Conservation (phyloP, 2,113 vertebrate genomes). For the Peromyscus leucopus region DNA sequence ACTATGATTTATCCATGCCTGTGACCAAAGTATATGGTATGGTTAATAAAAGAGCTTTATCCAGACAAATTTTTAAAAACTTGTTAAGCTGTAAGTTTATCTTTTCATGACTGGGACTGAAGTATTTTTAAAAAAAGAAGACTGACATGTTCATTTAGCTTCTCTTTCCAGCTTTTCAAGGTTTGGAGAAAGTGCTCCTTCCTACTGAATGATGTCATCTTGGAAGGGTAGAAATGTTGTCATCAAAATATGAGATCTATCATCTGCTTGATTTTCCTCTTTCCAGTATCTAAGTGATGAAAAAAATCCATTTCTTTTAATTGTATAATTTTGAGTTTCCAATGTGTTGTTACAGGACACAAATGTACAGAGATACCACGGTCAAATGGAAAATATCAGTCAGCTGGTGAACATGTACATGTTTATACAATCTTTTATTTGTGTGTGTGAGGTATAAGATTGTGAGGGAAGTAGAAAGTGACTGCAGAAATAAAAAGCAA, state of each 20-base stretch:
- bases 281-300: background rate
- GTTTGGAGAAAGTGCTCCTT: background rate
- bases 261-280: background rate
- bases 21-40: background rate
- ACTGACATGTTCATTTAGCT: too few species aligned
- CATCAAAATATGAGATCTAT: background rate
- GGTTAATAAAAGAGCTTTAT: background rate
- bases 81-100: background rate
- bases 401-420: background rate
- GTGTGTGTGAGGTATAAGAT: background rate
- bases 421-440: background rate
- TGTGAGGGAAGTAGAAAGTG: background rate
- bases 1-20: background rate
- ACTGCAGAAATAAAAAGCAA: background rate
- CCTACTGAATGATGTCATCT: too few species aligned
- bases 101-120: background rate
- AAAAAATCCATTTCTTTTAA: background rate
- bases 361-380: background rate
- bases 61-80: background rate
- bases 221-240: background rate
- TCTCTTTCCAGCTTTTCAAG: background rate
- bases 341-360: background rate
- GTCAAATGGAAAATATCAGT: background rate
- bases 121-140: background rate
- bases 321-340: background rate